Conservation (phyloP, 1,140 invertebrate species). For the Pentalonia nigronervosa region DNA sequence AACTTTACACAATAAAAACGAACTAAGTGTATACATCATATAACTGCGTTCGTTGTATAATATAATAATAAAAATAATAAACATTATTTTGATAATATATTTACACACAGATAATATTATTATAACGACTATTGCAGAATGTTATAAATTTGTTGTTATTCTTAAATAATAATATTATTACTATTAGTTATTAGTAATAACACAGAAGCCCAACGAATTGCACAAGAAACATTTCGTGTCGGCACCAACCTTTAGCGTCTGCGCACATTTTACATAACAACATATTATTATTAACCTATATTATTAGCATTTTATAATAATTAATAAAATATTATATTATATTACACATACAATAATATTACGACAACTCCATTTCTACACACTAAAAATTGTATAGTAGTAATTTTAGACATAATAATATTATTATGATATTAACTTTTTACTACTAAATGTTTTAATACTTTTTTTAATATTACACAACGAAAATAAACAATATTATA, state of each 20-base stretch:
- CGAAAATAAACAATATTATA: conserved; percentile 34
- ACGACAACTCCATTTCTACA: background rate
- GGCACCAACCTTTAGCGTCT: background rate
- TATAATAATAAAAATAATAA: no score
- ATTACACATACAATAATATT: background rate
- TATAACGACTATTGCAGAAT: background rate
- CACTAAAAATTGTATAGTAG: background rate
- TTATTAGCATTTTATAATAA: background rate
- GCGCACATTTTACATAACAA: background rate
- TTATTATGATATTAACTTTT: background rate
- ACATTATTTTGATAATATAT: background rate
- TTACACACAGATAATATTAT: background rate
- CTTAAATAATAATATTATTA: background rate
- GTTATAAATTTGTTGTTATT: background rate
- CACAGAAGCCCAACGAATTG: background rate
- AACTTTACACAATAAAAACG: background rate
- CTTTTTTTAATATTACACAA: conserved; percentile 35
- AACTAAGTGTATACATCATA: background rate
- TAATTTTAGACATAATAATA: background rate
- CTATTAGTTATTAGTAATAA: background rate
- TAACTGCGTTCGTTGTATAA: no score
- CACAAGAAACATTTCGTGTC: background rate
- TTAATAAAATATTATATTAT: background rate
- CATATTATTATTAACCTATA: background rate
- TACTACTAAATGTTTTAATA: background rate